Evolutionary conservation across 2,888 invertebrate genomes (phyloP).

Genomic region (Acleris literana): DNA sequence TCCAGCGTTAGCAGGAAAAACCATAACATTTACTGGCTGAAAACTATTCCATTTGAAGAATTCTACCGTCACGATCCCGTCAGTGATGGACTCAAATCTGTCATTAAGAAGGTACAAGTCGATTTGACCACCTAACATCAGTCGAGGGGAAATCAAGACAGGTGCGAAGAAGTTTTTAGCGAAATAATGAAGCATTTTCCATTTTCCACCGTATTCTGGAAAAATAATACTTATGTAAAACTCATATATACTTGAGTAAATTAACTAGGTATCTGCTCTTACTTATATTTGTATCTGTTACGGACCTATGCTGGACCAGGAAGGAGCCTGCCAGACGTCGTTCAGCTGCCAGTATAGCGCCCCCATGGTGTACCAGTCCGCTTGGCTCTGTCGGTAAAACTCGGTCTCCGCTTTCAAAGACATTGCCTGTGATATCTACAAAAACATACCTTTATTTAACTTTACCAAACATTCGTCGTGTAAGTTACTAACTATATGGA

Average conservation of each 20-base stretch:
- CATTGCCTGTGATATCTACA: constrained; percentile 94
- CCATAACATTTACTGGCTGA: constrained; percentile 58
- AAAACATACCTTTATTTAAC: constrained; percentile 12
- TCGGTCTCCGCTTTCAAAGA: constrained; percentile 94
- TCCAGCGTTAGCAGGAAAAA: constrained; percentile 51
- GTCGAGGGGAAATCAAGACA: constrained; percentile 85
- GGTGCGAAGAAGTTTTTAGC: constrained; percentile 93
- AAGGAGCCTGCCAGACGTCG: constrained; percentile 98
- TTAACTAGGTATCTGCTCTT: too few species aligned
- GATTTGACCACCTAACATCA: constrained; percentile 76
- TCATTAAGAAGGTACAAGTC: constrained; percentile 87
- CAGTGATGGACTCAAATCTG: constrained; percentile 66
- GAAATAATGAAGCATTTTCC: constrained; percentile 96
- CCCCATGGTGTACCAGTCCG: constrained; percentile 92
- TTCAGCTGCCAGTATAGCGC: constrained; percentile 99
- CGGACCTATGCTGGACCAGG: constrained; percentile 95
- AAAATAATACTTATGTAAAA: constrained; percentile 29
- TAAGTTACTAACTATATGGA: too few species aligned
- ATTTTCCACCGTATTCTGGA: constrained; percentile 89
- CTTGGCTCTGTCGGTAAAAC: constrained; percentile 86
- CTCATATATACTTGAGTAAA: too few species aligned
- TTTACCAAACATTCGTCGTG: too few species aligned
- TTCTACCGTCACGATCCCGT: constrained; percentile 80
- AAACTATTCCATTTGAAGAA: constrained; percentile 84
- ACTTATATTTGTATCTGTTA: constrained; percentile 1